Percentiles rank a stretch among this genome's conserved stretches.
Evolutionary conservation across 2,113 vertebrate species (phyloP).

Genomic region (Grammomys surdaster): DNA sequence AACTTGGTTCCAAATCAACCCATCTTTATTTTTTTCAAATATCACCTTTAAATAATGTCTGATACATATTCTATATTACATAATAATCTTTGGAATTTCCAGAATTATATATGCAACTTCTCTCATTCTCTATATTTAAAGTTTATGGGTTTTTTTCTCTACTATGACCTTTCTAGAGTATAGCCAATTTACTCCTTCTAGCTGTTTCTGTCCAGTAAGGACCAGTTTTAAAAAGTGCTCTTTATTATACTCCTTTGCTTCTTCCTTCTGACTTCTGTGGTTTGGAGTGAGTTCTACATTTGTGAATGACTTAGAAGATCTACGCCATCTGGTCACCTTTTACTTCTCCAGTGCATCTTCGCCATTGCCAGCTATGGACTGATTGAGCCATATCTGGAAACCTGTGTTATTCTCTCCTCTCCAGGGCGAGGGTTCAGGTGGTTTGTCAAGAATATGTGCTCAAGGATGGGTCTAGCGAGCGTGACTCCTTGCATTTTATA

Average conservation of each 20-base stretch:
- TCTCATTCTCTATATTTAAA: neutral
- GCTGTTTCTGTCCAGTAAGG: neutral
- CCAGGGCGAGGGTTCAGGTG: neutral
- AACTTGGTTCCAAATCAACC: neutral
- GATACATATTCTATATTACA: neutral
- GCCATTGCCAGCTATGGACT: neutral
- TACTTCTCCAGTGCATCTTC: neutral
- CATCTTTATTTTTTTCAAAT: neutral
- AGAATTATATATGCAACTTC: neutral
- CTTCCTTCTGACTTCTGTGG: neutral
- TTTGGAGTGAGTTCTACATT: neutral
- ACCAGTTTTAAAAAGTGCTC: neutral
- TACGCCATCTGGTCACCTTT: neutral
- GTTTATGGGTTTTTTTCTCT: neutral
- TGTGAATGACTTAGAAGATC: neutral
- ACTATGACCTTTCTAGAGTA: neutral
- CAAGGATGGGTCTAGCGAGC: neutral
- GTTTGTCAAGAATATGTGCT: neutral
- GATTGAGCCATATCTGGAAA: neutral
- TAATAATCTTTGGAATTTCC: neutral
- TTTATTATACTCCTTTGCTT: no score
- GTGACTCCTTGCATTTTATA: neutral
- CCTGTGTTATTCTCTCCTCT: neutral
- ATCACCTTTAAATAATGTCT: neutral
- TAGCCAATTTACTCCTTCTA: neutral